phyloP scores from a whole-genome alignment of 2,888 invertebrate species.

The Azorinus chamasolen region DNA sequence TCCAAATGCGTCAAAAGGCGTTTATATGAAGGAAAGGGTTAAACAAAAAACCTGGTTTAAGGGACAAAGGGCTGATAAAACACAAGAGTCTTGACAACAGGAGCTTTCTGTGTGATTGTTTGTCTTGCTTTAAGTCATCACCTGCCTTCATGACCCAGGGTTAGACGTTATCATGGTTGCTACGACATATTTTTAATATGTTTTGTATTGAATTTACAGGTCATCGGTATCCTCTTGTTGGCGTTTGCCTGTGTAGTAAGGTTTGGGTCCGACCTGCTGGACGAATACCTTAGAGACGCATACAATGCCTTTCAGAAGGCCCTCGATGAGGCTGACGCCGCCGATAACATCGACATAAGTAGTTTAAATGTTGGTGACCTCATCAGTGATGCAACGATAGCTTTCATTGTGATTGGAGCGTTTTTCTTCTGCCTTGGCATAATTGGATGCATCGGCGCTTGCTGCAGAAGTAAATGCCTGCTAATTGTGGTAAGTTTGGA shows the following conservation, averaged over 20 bases:
- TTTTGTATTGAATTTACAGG: too few species aligned
- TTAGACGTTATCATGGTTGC: too few species aligned
- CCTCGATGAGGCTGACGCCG: conserved; percentile 28
- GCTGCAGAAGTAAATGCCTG: conserved; percentile 74
- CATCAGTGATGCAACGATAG: conserved; percentile 71
- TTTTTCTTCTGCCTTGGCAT: conserved; percentile 77
- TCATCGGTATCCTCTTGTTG: conserved; percentile 46
- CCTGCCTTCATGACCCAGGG: too few species aligned
- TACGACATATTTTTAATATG: too few species aligned
- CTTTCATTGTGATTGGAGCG: conserved; percentile 79
- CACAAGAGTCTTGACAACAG: too few species aligned
- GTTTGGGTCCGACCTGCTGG: conserved; percentile 50
- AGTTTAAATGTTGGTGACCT: conserved; percentile 73
- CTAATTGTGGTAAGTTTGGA: conserved; percentile 72
- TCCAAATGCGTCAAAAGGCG: too few species aligned
- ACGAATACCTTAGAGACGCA: conserved; percentile 49
- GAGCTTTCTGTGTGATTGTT: too few species aligned
- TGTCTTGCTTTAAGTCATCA: too few species aligned
- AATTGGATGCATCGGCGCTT: conserved; percentile 78
- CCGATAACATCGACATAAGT: conserved; percentile 36
- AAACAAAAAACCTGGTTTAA: too few species aligned
- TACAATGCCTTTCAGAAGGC: conserved; percentile 51
- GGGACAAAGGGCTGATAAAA: too few species aligned
- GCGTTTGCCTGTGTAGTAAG: conserved; percentile 49
- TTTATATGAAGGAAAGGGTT: too few species aligned